Percentiles rank a stretch among this genome's conserved stretches.
Conservation (phyloP, 1,140 invertebrate genomes). For the Heliconius hewitsoni region DNA sequence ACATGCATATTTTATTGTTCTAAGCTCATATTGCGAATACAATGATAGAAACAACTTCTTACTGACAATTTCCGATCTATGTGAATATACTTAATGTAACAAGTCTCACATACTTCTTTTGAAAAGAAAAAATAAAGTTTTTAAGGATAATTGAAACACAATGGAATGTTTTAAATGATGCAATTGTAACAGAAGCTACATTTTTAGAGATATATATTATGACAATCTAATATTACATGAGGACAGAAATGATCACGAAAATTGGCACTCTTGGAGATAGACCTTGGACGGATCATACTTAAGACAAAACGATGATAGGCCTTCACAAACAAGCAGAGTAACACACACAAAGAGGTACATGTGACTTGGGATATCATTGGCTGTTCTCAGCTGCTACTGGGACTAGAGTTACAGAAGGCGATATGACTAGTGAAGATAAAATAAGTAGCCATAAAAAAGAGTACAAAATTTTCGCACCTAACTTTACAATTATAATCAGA, state of each 20-base stretch:
- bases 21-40: constrained; percentile 28
- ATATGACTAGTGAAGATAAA: constrained; percentile 22
- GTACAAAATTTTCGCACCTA: not conserved
- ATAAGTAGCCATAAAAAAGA: not conserved
- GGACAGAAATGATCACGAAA: constrained; percentile 38
- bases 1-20: constrained; percentile 21
- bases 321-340: constrained; percentile 22
- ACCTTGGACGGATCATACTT: constrained; percentile 49
- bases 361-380: constrained; percentile 1
- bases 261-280: constrained; percentile 43
- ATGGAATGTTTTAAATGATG: not conserved
- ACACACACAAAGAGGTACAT: constrained; percentile 20
- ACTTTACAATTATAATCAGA: not conserved
- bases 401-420: constrained; percentile 23
- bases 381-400: not conserved
- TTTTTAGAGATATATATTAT: not conserved
- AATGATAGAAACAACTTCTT: constrained; percentile 9
- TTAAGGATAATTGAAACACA: not conserved
- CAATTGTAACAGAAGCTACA: not conserved
- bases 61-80: not conserved
- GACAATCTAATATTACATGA: constrained; percentile 16
- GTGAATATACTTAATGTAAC: constrained; percentile 8
- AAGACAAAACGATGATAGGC: constrained; percentile 42
- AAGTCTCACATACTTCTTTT: constrained; percentile 18
- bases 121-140: not conserved